Evolutionary conservation across 2,797 vertebrate species (phyloP).

Genomic region (Rhynchonycteris naso): DNA sequence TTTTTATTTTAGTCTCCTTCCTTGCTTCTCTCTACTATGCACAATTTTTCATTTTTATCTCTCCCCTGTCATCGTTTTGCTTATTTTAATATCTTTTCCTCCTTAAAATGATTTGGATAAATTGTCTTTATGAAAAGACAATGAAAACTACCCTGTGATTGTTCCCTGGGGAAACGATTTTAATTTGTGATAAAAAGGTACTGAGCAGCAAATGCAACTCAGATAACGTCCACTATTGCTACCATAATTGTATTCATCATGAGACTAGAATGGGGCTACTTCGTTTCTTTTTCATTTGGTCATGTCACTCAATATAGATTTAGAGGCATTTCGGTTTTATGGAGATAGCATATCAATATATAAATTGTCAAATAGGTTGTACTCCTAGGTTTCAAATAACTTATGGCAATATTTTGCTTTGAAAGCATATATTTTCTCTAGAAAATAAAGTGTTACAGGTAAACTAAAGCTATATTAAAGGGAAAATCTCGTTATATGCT

Average conservation of each 20-base stretch:
- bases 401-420: slow-evolving; percentile 47
- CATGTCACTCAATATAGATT: background rate
- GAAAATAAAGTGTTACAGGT: background rate
- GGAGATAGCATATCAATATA: background rate
- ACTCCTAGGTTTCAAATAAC: slow-evolving; percentile 17
- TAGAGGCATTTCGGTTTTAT: background rate
- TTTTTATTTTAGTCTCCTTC: background rate
- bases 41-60: slow-evolving; percentile 55
- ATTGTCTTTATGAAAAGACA: slow-evolving; percentile 38
- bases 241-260: background rate
- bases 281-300: background rate
- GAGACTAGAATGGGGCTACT: background rate
- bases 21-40: background rate
- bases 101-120: slow-evolving; percentile 30
- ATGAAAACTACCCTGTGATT: background rate
- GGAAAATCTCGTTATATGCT: background rate
- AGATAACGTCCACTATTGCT: background rate
- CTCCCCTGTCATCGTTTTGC: slow-evolving; percentile 9
- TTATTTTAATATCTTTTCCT: slow-evolving; percentile 52
- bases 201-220: background rate
- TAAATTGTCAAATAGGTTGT: slow-evolving; percentile 26
- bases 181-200: slow-evolving; percentile 38
- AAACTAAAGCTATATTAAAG: background rate
- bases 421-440: background rate
- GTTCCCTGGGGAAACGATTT: slow-evolving; percentile 14